Base-by-base conservation (phyloP, 2,888 invertebrate species). In the Spilarctia lutea region DNA sequence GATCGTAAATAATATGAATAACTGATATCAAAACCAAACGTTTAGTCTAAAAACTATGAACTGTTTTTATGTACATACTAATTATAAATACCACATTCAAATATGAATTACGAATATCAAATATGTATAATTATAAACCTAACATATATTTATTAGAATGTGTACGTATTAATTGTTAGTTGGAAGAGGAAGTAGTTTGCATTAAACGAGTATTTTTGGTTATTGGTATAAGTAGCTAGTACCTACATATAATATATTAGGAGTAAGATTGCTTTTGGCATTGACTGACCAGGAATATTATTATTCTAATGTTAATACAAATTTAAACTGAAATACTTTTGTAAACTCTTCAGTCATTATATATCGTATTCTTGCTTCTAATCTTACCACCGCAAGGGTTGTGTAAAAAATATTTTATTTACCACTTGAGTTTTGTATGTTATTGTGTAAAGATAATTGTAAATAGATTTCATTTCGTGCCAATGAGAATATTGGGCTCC, bases 221-320 rank as follows among this genome's bases (percentile, higher is more conserved):
- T 48, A 68, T 68, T 68, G 45, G 68, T 48, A 68, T 68, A 24
- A 48, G 48, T 68, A 48, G 68, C 45, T 68, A 48, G 68, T 68
- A 68, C 48, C 45, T 68, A 20, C 0, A 48, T 20, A 48, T 48
- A 33, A 48, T 20, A 48, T 48, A 33, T 30, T 68, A 45, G 45
- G 20, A 68, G 30, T 27, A 68, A 30, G 30, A 24, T 42, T 45
- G 3, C 27, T 16, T 3, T 68, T 45, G 18, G 48, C 6, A 42
- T 30, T 45, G 48, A 11, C 24, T 48, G 45, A 4, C 20, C 30
- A 3, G 11, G 1, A 30, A 45, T 42, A 18, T 18, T 18, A 39
- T n/a, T 24, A 3, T 42, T 18, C 6, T 67, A 3, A 8, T 24
- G n/a, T n/a, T 56, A 24, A 18, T n/a, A 56, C 56, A 56, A 11